Conservation (phyloP, 2,888 invertebrate species). For the Craniophora ligustri region DNA sequence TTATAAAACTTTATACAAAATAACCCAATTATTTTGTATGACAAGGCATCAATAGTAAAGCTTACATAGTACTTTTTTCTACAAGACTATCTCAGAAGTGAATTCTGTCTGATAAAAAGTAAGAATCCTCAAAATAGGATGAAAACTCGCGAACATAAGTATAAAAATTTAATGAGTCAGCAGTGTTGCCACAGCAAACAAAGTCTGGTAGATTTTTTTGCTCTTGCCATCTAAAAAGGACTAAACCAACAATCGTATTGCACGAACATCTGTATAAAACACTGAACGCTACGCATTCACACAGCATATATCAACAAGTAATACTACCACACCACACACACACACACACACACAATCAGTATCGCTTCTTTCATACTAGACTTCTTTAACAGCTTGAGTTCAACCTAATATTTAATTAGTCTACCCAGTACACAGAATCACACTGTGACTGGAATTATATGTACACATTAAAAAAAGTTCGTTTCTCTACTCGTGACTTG, state of each 20-base stretch:
- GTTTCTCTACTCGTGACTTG: too few relatives aligned
- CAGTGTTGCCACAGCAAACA: neutral
- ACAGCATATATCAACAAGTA: conserved; percentile 29
- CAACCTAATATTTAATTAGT: conserved; percentile 28
- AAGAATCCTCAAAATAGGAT: too few relatives aligned
- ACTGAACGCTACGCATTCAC: conserved; percentile 18
- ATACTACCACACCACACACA: conserved; percentile 3
- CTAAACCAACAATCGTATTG: neutral
- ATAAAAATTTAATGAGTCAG: neutral
- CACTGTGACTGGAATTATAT: neutral
- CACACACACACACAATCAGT: conserved; percentile 8
- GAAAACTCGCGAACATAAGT: too few relatives aligned
- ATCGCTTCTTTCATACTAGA: conserved; percentile 28
- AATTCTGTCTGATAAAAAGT: too few relatives aligned
- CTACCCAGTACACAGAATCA: neutral
- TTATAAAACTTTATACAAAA: too few relatives aligned
- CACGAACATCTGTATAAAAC: conserved; percentile 29
- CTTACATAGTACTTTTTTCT: too few relatives aligned
- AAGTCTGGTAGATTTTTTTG: too few relatives aligned
- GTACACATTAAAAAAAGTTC: neutral
- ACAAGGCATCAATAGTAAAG: too few relatives aligned
- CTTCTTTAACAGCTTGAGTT: conserved; percentile 23
- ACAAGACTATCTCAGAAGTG: too few relatives aligned
- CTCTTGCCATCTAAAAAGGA: neutral
- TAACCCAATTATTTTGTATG: too few relatives aligned